Evolutionary conservation across 2,113 vertebrate species (phyloP).

Genomic region (Prionailurus viverrinus): DNA sequence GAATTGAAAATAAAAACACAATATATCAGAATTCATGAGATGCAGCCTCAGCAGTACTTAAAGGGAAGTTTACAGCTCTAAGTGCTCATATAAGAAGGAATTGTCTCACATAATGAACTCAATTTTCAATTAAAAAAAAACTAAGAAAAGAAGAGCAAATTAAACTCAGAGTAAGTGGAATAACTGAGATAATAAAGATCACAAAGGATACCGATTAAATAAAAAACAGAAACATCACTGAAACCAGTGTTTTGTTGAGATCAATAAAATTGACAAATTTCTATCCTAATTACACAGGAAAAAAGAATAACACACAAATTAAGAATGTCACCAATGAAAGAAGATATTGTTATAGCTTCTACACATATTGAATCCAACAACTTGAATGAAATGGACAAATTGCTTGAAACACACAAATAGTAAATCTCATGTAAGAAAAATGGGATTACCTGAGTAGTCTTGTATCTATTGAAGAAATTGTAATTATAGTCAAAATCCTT

Average conservation of each 20-base stretch:
- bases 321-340: background rate
- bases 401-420: background rate
- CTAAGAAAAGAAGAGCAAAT: background rate
- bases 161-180: background rate
- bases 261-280: background rate
- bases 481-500: background rate
- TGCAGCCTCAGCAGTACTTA: background rate
- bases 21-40: background rate
- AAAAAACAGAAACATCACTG: background rate
- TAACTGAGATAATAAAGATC: slow-evolving; percentile 4
- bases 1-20: background rate
- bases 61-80: background rate
- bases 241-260: background rate
- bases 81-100: background rate
- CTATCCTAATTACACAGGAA: background rate
- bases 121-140: background rate
- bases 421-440: background rate
- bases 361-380: background rate
- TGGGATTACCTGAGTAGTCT: background rate
- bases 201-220: background rate
- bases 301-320: background rate
- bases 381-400: background rate
- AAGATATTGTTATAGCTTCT: background rate
- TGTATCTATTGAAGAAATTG: background rate
- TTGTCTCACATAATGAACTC: background rate